Evolutionary conservation across 2,888 invertebrate species (phyloP), one percentile per base, ranked within the genome.

Genomic region (Dascillus cervinus): DNA sequence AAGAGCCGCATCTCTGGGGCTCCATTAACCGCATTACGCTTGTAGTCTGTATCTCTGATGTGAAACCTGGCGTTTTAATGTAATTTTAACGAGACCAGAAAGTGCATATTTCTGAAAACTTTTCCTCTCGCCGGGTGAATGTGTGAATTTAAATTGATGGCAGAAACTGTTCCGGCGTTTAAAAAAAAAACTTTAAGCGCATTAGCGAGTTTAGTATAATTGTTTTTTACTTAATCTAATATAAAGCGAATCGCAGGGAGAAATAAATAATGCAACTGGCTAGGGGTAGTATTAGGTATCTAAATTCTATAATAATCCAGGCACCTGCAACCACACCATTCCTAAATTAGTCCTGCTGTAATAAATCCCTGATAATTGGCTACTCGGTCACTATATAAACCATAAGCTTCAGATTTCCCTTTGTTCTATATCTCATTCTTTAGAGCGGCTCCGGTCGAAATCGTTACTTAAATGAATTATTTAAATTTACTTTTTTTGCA

Each of bases 321-420:
- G 54, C 59, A 58, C 58, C 60, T 60, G 60, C 53, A 51, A 46
- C 55, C 54, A 51, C 55, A 53, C 53, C 53, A 53, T 58, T 58
- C 57, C n/a, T 53, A n/a, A 55, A 61, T 61, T 58, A 60, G 58
- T 53, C 51, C 44, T 44, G 52, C 50, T 50, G 55, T 45, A 54
- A 62, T 64, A 64, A 64, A 63, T 64, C 62, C 60, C 52, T 53
- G 60, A 60, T 62, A 63, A 64, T 63, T 62, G 58, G 59, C 54
- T 56, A 44, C 51, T 49, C 47, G 48, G 50, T 51, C 47, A 57
- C 50, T 56, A 50, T 50, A 55, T 58, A 53, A 59, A 54, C 54
- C 53, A 57, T 56, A 55, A 56, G 57, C 50, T 49, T 56, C 55
- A 47, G 54, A 56, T 58, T 58, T 58, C 56, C 37, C 35, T 43